Conservation (phyloP, 2,888 invertebrate genomes). For the Escarpia spicata region DNA sequence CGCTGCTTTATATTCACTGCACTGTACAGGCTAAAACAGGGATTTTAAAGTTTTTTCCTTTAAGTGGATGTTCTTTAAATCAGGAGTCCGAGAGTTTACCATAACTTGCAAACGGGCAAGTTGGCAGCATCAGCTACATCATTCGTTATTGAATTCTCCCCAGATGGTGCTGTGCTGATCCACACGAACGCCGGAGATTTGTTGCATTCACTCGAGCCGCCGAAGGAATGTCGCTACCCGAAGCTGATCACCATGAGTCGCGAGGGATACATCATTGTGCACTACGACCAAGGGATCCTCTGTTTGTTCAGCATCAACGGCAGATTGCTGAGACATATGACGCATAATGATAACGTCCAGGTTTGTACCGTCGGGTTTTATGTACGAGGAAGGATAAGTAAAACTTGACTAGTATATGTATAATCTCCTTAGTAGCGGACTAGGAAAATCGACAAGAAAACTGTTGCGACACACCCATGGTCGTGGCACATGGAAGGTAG, state of each 20-base stretch:
- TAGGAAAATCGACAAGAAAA: no score
- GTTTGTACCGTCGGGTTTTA: slow-evolving; percentile 67
- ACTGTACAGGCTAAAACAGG: no score
- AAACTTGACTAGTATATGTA: no score
- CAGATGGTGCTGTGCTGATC: slow-evolving; percentile 94
- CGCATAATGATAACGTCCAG: slow-evolving; percentile 94
- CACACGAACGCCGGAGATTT: slow-evolving; percentile 98
- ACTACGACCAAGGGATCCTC: slow-evolving; percentile 89
- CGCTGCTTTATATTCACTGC: no score
- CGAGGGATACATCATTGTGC: slow-evolving; percentile 94
- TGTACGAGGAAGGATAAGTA: no score
- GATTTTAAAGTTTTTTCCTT: no score
- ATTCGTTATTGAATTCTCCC: slow-evolving; percentile 33
- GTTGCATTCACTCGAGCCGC: slow-evolving; percentile 87
- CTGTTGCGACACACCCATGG: no score
- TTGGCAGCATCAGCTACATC: background rate
- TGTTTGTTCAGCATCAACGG: slow-evolving; percentile 96
- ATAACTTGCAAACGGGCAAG: background rate
- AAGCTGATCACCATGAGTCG: slow-evolving; percentile 91
- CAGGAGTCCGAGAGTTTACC: no score
- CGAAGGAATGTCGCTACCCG: slow-evolving; percentile 73
- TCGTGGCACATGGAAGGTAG: no score
- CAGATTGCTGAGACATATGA: slow-evolving; percentile 85
- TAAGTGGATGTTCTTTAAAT: no score
- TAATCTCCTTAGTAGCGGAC: no score